Evolutionary conservation across 1,140 invertebrate species (phyloP), one percentile per base, ranked within the genome.

Genomic region (Cydia strobilella): DNA sequence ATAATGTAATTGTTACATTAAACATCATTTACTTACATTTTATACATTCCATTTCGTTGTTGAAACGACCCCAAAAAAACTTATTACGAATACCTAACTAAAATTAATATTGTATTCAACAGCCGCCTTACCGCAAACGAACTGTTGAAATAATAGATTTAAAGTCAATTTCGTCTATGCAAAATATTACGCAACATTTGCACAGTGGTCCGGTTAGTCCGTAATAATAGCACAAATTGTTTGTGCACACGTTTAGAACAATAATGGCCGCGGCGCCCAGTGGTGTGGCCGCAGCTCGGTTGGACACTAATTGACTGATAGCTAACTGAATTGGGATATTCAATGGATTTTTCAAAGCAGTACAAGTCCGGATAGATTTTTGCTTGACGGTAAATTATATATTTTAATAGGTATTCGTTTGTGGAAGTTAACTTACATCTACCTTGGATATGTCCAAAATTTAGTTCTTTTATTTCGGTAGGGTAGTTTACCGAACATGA

Each of bases 161-260:
- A 51, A 59, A 59, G 54, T 72, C 62, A 59, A 75, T 69, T 71
- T 45, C 42, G 73, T 23, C 42, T 45, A 66, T 72, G 27, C 66
- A 73, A 72, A 73, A 65, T 73, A 80, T 77, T 74, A 74, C 66
- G 42, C 79, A 81, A 81, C 76, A 80, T 83, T 80, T 76, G 74
- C 76, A 80, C 74, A 76, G 76, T 79, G 81, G 76, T 71, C 77
- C 74, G 54, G 54, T 74, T 75, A 78, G 71, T 79, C 82, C 65
- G 31, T 84, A 87, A 86, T 87, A 86, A 87, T 80, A 84, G 81
- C 73, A 75, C 83, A 84, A 84, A 88, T 86, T 83, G 83, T 77
- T 80, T 82, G 81, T 84, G 78, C 79, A 80, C 81, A 85, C 81
- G 65, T 35, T 69, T 69, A 69, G 65, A 69, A 69, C 48, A 73